Conservation (phyloP, 1,140 invertebrate species). For the Drosophila navojoa region DNA sequence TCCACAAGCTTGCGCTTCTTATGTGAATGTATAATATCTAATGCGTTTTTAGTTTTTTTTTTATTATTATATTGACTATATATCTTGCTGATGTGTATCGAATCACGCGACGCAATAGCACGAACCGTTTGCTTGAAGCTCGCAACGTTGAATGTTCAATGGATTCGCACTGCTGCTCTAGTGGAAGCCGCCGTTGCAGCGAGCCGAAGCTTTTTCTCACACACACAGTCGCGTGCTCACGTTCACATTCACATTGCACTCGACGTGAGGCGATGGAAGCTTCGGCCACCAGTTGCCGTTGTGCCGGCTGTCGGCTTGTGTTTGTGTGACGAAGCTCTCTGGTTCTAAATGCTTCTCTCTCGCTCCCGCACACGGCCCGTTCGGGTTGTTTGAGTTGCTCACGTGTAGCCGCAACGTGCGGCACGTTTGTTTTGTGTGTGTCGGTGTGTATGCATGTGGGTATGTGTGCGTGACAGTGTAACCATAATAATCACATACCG, state of each 20-base stretch:
- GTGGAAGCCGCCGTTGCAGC: conserved; percentile 39
- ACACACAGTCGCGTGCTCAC: conserved; percentile 29
- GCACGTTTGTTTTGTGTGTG: conserved; percentile 62
- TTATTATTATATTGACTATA: not conserved
- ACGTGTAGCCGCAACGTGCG: conserved; percentile 77
- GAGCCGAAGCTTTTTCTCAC: conserved; percentile 28
- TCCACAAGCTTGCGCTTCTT: not conserved
- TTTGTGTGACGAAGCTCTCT: conserved; percentile 14
- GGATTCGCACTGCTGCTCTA: conserved; percentile 19
- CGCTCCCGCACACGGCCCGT: conserved; percentile 4
- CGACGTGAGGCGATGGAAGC: conserved; percentile 49
- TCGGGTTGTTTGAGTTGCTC: conserved; percentile 31
- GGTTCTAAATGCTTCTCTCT: conserved; percentile 5
- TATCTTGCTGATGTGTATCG: not conserved
- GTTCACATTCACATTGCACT: conserved; percentile 45
- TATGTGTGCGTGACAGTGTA: not conserved
- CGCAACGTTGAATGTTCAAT: conserved; percentile 57
- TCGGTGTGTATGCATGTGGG: not conserved
- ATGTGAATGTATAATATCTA: not conserved
- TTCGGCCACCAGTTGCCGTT: conserved; percentile 36
- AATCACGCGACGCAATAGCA: conserved; percentile 17
- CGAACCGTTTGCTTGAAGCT: conserved; percentile 56
- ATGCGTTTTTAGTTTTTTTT: not conserved
- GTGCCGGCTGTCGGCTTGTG: conserved; percentile 11
- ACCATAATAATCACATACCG: conserved; percentile 22